phyloP scores from a whole-genome alignment of 2,113 vertebrate genomes.

The Rhineura floridana region DNA sequence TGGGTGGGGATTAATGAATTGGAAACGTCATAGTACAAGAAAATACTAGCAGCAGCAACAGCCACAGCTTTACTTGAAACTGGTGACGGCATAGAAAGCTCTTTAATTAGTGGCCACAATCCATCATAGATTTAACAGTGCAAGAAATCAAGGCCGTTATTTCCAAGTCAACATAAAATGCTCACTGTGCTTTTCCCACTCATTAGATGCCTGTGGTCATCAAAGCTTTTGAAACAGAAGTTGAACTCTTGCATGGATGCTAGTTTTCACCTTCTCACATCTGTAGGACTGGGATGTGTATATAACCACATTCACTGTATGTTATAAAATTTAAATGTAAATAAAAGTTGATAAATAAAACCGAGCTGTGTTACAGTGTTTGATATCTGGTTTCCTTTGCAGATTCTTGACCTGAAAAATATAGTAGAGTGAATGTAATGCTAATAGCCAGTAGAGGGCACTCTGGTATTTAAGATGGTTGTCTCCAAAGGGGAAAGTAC shows the following conservation, averaged over 20 bases:
- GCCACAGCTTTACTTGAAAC: no score
- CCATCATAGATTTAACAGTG: background rate
- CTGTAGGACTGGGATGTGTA: background rate
- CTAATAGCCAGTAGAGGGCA: constrained; percentile 68
- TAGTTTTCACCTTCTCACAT: background rate
- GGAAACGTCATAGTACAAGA: background rate
- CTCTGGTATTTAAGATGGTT: constrained; percentile 26
- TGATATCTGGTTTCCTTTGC: fast-evolving
- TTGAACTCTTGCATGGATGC: background rate
- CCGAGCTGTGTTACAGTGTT: background rate
- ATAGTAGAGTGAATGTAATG: background rate
- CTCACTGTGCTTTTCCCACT: background rate
- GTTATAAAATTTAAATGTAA: background rate
- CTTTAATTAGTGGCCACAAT: background rate
- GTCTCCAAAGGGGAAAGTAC: fast-evolving
- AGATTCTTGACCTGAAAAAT: fast-evolving
- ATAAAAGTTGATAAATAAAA: background rate
- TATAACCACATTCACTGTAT: background rate
- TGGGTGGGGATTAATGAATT: background rate
- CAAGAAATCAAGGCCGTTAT: background rate
- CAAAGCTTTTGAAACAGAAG: background rate
- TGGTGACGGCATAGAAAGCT: background rate
- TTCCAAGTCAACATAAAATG: background rate
- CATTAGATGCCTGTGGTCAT: background rate
- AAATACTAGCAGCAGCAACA: no score